These are phyloP conservation scores for Protomyctophum bolini DNA, from an alignment of 2,113 vertebrate species.

Conservation along the genomic window DNA sequence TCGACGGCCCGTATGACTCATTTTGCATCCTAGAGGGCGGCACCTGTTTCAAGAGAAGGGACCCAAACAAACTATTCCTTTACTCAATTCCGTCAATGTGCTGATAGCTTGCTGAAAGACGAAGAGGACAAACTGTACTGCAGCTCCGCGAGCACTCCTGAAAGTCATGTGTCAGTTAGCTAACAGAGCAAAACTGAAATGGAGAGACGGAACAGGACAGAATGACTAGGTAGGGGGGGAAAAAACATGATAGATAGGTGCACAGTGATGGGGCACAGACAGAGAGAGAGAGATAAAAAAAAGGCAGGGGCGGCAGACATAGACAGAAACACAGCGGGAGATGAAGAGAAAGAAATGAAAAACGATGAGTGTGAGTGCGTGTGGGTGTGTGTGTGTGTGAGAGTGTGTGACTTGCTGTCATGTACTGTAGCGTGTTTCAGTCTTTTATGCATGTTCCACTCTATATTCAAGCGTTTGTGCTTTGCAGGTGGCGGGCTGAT, in stretches of 20 bases:
- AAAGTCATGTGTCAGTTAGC: conserved; percentile 22
- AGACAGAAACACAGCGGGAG: conserved; percentile 40
- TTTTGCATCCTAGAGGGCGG: conserved; percentile 36
- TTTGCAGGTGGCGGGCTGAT: conserved; percentile 84
- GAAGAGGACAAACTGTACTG: conserved; percentile 42
- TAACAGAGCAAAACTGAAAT: conserved; percentile 9
- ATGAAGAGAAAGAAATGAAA: conserved; percentile 40
- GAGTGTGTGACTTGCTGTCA: conserved; percentile 36
- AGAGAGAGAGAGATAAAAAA: conserved; percentile 26
- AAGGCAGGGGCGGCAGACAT: conserved; percentile 37
- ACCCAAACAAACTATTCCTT: conserved; percentile 10
- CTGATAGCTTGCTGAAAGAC: conserved; percentile 47
- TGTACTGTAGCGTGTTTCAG: conserved; percentile 66
- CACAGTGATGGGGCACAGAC: conserved; percentile 20
- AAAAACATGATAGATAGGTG: conserved; percentile 23
- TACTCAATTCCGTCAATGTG: conserved; percentile 26
- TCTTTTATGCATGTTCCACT: conserved; percentile 55
- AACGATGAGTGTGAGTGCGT: conserved; percentile 17
- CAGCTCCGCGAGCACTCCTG: conserved; percentile 13
- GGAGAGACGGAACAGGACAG: conserved; percentile 3
- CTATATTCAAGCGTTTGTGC: conserved; percentile 86
- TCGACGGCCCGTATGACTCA: conserved; percentile 18
- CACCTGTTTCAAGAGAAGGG: conserved; percentile 42
- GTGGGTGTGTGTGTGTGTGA: too few relatives aligned
- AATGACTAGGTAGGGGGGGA: conserved; percentile 27